Base-by-base conservation (phyloP, 2,113 vertebrate species). In the Chlamydotis undulata region DNA sequence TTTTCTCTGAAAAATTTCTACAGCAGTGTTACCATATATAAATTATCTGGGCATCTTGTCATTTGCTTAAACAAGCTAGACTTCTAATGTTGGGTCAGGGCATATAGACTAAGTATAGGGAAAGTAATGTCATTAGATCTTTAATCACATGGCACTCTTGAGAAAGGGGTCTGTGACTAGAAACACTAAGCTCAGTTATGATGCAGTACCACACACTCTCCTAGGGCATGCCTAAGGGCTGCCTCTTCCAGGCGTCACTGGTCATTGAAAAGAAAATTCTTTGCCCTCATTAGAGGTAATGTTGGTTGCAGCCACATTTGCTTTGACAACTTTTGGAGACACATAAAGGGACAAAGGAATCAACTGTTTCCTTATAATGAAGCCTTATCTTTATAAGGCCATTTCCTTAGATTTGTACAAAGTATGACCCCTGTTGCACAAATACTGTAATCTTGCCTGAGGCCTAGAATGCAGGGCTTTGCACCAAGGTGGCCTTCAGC, bases 1-100 rank as follows among this genome's bases (percentile, higher is more conserved):
- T 18, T 93, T 87, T 63, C 39, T 91, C 12, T 60, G 69, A 76
- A 89, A 93, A 61, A 59, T 53, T 82, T 73, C 78, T 70, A 9
- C 76, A 64, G 41, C 35, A 22, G 28, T 6, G 19, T 61, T 83
- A 45, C 47, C 74, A 95, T 85, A 83, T 60, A 81, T 57, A 61
- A 87, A 94, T 93, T 82, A 93, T 19, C 55, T 6, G 2, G 18
- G 71, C 26, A 57, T 82, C 73, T 90, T 95, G 37, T 94, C 35
- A 56, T 79, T 94, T 96, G 68, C 47, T 74, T 93, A 89, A 93
- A 90, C 41, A 90, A 94, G 91, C 64, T 65, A 90, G 59, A 84
- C 57, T 90, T 87, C 50, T 57, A 59, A 49, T 43, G 35, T 83
- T 69, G 84, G 73, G 55, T 80, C 69, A 41, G 56, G 37, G 52